Conservation (phyloP, 2,797 vertebrate genomes). For the Intellagama lesueurii region DNA sequence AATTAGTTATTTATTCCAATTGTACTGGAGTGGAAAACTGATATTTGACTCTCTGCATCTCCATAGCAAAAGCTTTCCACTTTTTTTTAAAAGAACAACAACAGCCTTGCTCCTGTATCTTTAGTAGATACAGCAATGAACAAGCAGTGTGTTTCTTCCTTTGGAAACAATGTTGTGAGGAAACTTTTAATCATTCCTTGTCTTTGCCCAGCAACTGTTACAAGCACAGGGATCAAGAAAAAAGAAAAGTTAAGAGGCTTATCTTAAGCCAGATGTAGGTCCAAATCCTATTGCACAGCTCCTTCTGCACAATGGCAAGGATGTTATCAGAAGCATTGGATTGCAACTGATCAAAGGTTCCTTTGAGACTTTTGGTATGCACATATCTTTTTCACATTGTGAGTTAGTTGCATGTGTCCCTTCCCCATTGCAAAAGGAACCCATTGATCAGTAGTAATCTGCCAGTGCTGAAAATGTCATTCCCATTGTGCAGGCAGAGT, state of each 20-base stretch:
- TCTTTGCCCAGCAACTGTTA: background rate
- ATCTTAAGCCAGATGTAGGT: too few relatives aligned
- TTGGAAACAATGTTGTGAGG: background rate
- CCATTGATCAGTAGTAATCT: too few relatives aligned
- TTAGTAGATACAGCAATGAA: background rate
- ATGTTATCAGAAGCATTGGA: too few relatives aligned
- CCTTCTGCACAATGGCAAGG: too few relatives aligned
- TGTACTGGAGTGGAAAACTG: slow-evolving; percentile 53
- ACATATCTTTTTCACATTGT: too few relatives aligned
- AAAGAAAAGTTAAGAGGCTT: background rate
- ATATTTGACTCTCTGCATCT: slow-evolving; percentile 48
- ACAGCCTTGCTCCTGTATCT: background rate
- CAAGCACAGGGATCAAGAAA: background rate
- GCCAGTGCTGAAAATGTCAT: too few relatives aligned
- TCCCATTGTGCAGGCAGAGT: too few relatives aligned
- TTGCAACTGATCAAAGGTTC: too few relatives aligned
- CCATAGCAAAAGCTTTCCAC: slow-evolving; percentile 50
- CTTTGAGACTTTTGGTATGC: too few relatives aligned
- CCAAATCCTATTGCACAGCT: too few relatives aligned
- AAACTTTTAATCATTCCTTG: background rate
- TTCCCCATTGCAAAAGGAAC: too few relatives aligned
- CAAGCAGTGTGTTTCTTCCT: background rate
- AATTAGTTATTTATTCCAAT: slow-evolving; percentile 48
- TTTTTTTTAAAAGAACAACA: background rate
- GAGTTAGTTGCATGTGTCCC: too few relatives aligned